A percentile compares a stretch with the other conserved stretches of the same genome.
Evolutionary conservation across 2,888 invertebrate genomes (phyloP).

Genomic region (Leptinotarsa haldemani): DNA sequence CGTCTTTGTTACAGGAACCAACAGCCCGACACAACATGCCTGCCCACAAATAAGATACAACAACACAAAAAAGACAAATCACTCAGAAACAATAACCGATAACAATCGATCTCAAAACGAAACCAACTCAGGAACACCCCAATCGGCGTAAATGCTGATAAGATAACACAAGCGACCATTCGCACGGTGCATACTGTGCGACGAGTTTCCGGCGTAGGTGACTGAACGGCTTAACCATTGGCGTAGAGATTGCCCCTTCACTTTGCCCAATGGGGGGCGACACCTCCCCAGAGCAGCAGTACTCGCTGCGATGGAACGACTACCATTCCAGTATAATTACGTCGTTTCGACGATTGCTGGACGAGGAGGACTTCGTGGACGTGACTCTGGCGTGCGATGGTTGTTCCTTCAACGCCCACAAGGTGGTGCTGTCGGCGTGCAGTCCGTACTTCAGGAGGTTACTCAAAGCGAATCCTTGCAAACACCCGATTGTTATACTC

Average conservation of each 20-base stretch:
- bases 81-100: conserved; percentile 8
- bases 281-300: conserved; percentile 81
- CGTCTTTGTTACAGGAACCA: conserved; percentile 13
- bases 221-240: conserved; percentile 63
- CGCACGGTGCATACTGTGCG: conserved; percentile 24
- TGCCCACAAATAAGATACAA: conserved; percentile 5
- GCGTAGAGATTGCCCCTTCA: conserved; percentile 66
- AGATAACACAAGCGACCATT: conserved; percentile 47
- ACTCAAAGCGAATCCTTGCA: conserved; percentile 90
- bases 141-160: conserved; percentile 31
- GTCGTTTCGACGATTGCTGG: conserved; percentile 88
- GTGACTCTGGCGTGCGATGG: conserved; percentile 93
- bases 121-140: conserved; percentile 31
- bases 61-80: conserved; percentile 29
- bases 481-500: conserved; percentile 89
- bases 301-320: conserved; percentile 94
- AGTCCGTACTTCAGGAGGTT: conserved; percentile 91
- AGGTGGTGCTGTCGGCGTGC: conserved; percentile 91
- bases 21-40: conserved; percentile 17
- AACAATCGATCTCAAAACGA: conserved; percentile 33
- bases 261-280: conserved; percentile 72
- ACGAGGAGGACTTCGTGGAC: conserved; percentile 93
- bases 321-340: conserved; percentile 92
- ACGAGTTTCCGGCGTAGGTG: conserved; percentile 21
- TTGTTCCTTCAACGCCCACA: conserved; percentile 90